Conservation (phyloP, 2,113 vertebrate genomes). For the Campylomormyrus numenius region DNA sequence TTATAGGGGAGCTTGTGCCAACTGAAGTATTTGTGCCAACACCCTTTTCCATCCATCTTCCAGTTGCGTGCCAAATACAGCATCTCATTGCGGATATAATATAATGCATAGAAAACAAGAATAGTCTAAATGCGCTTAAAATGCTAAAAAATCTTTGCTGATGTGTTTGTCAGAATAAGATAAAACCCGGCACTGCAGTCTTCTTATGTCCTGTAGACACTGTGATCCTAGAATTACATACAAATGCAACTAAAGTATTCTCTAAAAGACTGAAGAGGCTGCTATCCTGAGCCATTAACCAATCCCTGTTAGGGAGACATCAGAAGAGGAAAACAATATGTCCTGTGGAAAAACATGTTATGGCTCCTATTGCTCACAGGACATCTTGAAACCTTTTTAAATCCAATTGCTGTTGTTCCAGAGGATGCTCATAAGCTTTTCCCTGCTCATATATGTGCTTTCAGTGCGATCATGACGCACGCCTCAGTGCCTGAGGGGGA, state of each 20-base stretch:
- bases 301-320: neutral
- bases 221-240: neutral
- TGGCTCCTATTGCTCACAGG: neutral
- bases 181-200: neutral
- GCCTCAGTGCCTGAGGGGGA: constrained; percentile 72
- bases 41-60: neutral
- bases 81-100: neutral
- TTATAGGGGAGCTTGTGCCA: neutral
- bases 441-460: neutral
- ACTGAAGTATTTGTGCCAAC: neutral
- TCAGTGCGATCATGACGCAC: constrained; percentile 86
- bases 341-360: neutral
- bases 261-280: neutral
- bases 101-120: neutral
- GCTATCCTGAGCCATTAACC: neutral
- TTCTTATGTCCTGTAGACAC: neutral
- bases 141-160: neutral
- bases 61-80: neutral
- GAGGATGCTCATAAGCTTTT: neutral
- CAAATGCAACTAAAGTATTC: neutral
- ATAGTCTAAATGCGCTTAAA: neutral
- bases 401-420: neutral
- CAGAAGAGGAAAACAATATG: neutral
- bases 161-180: neutral
- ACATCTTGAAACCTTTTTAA: neutral